Evolutionary conservation across 2,113 vertebrate genomes (phyloP).

Genomic region (Leuciscus idus): DNA sequence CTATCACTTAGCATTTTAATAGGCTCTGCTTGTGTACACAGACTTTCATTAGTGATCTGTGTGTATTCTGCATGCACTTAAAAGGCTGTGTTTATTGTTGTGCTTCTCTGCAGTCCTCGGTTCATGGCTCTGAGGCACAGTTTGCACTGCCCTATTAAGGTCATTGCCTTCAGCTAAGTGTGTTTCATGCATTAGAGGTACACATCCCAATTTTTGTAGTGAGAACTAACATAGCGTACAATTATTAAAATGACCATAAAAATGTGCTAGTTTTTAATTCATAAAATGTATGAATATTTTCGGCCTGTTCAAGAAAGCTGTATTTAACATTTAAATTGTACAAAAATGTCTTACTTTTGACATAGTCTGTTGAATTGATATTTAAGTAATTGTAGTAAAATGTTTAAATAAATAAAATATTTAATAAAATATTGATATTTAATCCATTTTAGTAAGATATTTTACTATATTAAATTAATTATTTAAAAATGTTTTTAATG

Average conservation of each 20-base stretch:
- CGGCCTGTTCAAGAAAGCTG: background rate
- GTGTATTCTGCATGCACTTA: background rate
- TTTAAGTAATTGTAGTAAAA: background rate
- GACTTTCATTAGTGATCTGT: slow-evolving; percentile 7
- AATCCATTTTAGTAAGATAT: background rate
- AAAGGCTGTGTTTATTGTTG: background rate
- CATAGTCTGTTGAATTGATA: background rate
- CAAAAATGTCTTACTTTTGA: background rate
- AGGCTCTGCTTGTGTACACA: slow-evolving; percentile 19
- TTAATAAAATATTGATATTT: background rate
- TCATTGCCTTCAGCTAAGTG: background rate
- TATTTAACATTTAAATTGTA: background rate
- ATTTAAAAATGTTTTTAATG: background rate
- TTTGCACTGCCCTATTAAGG: background rate
- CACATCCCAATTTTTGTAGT: background rate
- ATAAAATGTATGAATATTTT: background rate
- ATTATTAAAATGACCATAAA: too few relatives aligned
- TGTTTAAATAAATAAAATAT: background rate
- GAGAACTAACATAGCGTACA: background rate
- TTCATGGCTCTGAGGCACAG: background rate
- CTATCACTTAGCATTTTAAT: background rate
- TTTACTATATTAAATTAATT: background rate
- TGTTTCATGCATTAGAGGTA: background rate
- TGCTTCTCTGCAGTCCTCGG: background rate
- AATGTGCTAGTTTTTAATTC: background rate